phyloP scores from a whole-genome alignment of 2,888 invertebrate species.

The Deilephila porcellus region DNA sequence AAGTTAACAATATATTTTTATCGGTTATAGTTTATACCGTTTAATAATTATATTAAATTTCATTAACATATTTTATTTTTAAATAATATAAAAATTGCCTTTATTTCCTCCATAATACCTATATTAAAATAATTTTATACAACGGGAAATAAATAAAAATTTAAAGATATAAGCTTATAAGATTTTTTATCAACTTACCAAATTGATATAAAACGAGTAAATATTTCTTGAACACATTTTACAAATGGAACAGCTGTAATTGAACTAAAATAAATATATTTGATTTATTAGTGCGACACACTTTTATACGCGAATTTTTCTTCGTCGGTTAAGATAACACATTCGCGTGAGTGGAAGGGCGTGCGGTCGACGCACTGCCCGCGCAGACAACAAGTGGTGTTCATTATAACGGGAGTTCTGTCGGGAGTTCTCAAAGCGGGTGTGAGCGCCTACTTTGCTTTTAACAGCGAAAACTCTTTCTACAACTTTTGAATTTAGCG shows the following conservation, averaged over 20 bases:
- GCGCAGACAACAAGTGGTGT: constrained; percentile 79
- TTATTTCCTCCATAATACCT: too few species aligned
- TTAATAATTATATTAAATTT: too few species aligned
- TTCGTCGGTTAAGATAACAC: constrained; percentile 75
- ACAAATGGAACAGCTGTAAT: constrained; percentile 50
- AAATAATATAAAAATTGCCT: too few species aligned
- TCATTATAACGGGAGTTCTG: constrained; percentile 83
- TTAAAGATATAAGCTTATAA: neutral
- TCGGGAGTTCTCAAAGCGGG: constrained; percentile 72
- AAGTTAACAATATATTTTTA: neutral
- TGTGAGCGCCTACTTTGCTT: constrained; percentile 64
- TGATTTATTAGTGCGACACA: constrained; percentile 58
- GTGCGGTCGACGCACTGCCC: constrained; percentile 84
- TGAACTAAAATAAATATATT: constrained; percentile 54
- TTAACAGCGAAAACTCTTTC: constrained; percentile 59
- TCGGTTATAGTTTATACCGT: neutral
- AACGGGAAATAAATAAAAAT: too few species aligned
- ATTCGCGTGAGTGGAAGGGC: constrained; percentile 80
- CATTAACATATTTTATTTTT: too few species aligned
- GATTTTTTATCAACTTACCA: constrained; percentile 65
- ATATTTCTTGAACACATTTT: constrained; percentile 73
- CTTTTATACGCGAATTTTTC: constrained; percentile 73
- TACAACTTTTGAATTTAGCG: constrained; percentile 56
- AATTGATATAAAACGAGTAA: constrained; percentile 62
- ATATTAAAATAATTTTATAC: too few species aligned